phyloP scores from a whole-genome alignment of 2,888 invertebrate species.

The Scaptomyza caliginosa region DNA sequence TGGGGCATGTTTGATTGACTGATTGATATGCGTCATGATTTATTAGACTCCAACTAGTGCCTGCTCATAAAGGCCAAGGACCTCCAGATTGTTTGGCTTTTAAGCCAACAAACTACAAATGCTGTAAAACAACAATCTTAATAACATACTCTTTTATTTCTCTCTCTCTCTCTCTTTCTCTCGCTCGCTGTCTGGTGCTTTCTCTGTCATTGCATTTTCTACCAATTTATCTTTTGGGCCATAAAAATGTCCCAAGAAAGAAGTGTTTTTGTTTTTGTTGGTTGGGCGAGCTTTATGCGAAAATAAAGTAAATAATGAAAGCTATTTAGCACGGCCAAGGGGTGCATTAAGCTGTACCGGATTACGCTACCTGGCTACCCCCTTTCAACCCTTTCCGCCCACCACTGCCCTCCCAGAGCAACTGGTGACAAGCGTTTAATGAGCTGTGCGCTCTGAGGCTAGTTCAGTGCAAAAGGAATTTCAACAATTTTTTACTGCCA shows the following conservation, averaged over 20 bases:
- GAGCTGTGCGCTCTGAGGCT: constrained; percentile 56
- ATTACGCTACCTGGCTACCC: constrained; percentile 31
- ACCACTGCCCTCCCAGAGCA: too few species aligned
- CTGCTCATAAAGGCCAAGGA: constrained; percentile 34
- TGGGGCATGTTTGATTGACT: constrained; percentile 71
- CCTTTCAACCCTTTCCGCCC: too few species aligned
- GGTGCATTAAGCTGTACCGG: constrained; percentile 65
- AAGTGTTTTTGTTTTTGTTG: constrained; percentile 23
- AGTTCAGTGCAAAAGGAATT: constrained; percentile 52
- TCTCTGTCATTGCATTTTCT: constrained; percentile 26
- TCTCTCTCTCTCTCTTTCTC: constrained; percentile 12
- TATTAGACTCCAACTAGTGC: constrained; percentile 39
- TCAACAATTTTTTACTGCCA: constrained; percentile 74
- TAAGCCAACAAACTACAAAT: constrained; percentile 10
- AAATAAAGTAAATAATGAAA: constrained; percentile 75
- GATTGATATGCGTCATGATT: constrained; percentile 78
- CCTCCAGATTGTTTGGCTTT: constrained; percentile 18
- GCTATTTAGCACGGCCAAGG: constrained; percentile 75
- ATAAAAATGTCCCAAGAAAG: constrained; percentile 28
- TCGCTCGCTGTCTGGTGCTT: constrained; percentile 1
- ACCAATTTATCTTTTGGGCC: constrained; percentile 20
- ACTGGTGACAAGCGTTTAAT: constrained; percentile 69
- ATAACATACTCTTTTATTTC: too few species aligned
- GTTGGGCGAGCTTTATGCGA: constrained; percentile 50
- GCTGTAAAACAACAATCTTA: constrained; percentile 9